Evolutionary conservation across 1,140 invertebrate species (phyloP).

Genomic region (Pachypsylla venusta): DNA sequence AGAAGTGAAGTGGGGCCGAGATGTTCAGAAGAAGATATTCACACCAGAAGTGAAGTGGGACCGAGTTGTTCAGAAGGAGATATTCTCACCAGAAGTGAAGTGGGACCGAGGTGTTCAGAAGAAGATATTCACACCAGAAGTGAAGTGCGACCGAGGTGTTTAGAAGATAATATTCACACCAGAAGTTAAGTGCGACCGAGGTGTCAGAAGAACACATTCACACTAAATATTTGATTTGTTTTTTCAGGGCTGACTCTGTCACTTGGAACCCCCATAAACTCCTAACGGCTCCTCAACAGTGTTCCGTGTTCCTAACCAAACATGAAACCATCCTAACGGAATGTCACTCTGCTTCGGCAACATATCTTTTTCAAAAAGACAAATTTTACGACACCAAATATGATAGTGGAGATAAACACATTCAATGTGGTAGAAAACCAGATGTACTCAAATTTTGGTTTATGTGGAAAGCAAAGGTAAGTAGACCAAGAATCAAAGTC

Average conservation of each 20-base stretch:
- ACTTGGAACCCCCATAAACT: constrained; percentile 92
- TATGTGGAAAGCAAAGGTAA: constrained; percentile 86
- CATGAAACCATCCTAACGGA: constrained; percentile 49
- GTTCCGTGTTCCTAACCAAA: constrained; percentile 64
- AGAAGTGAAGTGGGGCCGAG: too few relatives aligned
- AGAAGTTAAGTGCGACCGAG: too few relatives aligned
- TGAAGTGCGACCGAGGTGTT: too few relatives aligned
- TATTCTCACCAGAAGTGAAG: too few relatives aligned
- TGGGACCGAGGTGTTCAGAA: too few relatives aligned
- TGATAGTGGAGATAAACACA: constrained; percentile 87
- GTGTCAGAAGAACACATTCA: too few relatives aligned
- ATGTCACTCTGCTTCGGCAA: constrained; percentile 53
- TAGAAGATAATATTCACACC: too few relatives aligned
- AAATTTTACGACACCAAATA: constrained; percentile 88
- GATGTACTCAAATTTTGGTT: constrained; percentile 95
- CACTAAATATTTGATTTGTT: constrained; percentile 15
- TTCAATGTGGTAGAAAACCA: constrained; percentile 82
- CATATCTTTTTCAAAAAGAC: constrained; percentile 89
- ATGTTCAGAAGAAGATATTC: too few relatives aligned
- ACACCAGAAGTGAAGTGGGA: too few relatives aligned
- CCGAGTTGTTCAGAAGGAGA: too few relatives aligned
- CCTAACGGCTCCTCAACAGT: constrained; percentile 76
- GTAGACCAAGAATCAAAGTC: too few relatives aligned
- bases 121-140: too few relatives aligned
- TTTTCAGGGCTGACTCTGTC: constrained; percentile 66